Conservation (phyloP, 1,140 invertebrate species). For the Macrobrachium rosenbergii region DNA sequence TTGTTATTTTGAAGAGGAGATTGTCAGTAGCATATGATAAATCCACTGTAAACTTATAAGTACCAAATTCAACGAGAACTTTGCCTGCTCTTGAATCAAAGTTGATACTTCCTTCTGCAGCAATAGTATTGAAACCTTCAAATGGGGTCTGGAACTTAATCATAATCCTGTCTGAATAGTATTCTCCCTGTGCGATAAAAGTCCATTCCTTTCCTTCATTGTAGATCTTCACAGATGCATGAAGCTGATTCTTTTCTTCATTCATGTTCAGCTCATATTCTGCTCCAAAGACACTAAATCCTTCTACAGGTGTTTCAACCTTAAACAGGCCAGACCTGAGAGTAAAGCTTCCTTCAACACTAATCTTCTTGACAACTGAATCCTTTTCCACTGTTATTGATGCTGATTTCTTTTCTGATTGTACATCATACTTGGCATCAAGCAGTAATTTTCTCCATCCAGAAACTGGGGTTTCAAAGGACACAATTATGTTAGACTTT, state of each 20-base stretch:
- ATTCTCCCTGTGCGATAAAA: constrained; percentile 35
- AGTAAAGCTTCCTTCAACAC: constrained; percentile 16
- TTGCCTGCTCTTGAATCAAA: constrained; percentile 6
- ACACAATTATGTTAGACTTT: constrained; percentile 1
- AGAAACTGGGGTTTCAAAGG: neutral
- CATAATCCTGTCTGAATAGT: constrained; percentile 20
- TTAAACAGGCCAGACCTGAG: constrained; percentile 26
- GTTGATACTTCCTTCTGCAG: constrained; percentile 40
- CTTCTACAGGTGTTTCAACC: constrained; percentile 31
- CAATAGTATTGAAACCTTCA: constrained; percentile 30
- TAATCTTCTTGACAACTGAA: constrained; percentile 15
- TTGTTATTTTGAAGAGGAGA: constrained; percentile 41
- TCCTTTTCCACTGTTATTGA: constrained; percentile 10
- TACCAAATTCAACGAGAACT: constrained; percentile 39
- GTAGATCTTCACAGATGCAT: constrained; percentile 28
- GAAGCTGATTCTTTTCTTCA: constrained; percentile 1
- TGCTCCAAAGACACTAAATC: constrained; percentile 35
- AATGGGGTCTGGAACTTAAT: constrained; percentile 54
- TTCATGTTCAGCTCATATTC: constrained; percentile 30
- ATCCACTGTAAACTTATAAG: constrained; percentile 21
- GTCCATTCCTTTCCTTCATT: constrained; percentile 33
- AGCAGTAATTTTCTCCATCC: constrained; percentile 29
- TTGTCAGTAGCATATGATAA: constrained; percentile 27
- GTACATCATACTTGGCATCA: constrained; percentile 16
- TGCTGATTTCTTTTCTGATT: constrained; percentile 26